Conservation (phyloP, 2,888 invertebrate species). For the Carabus problematicus region DNA sequence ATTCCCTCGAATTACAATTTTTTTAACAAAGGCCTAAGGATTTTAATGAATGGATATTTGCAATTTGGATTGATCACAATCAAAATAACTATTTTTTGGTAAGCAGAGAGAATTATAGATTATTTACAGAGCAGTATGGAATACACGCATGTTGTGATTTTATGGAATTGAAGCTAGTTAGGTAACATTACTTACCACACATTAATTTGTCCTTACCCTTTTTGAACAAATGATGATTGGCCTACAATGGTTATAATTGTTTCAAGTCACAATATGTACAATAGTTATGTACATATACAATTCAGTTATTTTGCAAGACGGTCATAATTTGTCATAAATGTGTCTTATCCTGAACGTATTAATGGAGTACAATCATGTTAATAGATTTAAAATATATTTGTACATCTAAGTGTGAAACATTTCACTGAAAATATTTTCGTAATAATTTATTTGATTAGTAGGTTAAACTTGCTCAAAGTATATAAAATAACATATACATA, state of each 20-base stretch:
- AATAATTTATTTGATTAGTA: slow-evolving; percentile 15
- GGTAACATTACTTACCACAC: neutral
- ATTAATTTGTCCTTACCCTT: neutral
- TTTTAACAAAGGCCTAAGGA: no score
- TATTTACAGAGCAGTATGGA: no score
- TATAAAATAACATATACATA: slow-evolving; percentile 37
- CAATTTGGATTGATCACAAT: neutral
- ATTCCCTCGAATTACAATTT: no score
- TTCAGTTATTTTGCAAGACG: slow-evolving; percentile 13
- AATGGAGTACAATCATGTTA: slow-evolving; percentile 51
- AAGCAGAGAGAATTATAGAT: no score
- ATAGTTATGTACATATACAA: neutral
- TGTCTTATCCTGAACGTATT: slow-evolving; percentile 50
- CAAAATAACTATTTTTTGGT: neutral
- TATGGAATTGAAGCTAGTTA: neutral
- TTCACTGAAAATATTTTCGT: slow-evolving; percentile 41
- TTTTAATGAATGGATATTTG: no score
- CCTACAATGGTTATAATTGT: no score
- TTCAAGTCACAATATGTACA: slow-evolving; percentile 4
- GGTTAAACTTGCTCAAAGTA: slow-evolving; percentile 39
- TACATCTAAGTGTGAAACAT: slow-evolving; percentile 34
- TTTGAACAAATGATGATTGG: no score
- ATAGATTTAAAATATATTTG: slow-evolving; percentile 41
- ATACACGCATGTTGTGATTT: neutral
- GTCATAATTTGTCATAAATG: slow-evolving; percentile 51